Base-by-base conservation (phyloP, 2,797 vertebrate genomes). In the Leptoclinus maculatus region DNA sequence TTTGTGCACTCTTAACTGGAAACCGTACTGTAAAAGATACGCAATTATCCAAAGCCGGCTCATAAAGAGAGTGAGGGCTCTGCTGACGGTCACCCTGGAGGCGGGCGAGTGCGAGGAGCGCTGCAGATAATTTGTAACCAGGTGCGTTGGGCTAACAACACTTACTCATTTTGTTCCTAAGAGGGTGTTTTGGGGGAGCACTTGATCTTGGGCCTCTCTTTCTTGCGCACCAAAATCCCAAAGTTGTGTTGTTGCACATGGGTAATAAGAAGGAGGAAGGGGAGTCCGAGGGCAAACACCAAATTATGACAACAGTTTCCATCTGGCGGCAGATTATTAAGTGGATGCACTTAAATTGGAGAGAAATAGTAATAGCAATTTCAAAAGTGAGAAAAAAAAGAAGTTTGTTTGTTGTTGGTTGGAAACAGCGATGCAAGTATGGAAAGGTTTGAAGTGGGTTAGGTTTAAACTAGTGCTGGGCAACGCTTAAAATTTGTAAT, bases 1-100 rank as follows among this genome's bases (percentile, higher is more conserved):
- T 92, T 90, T 87, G 84, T 76, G 78, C 66, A 66, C 74, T 84
- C 70, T 79, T 57, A 59, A 75, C 54, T 65, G 39, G 70, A 85
- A 85, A 82, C 64, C 45, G 19, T 70, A 76, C 64, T 77, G 80
- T 80, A 82, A 84, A 78, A 73, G 75, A 88, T 69, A 73, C 2
- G 3, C 66, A 78, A 88, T 84, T 85, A 87, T 76, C 63, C 68
- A 79, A 88, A 81, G 58, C 74, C 76, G 62, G 65, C 73, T 83
- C 66, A 54, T 76, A 72, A 76, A 78, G 62, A 70, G 34, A 66
- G 32, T 23, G 41, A 71, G 67, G 23, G 29, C 56, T 68, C 81
- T 43, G 80, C 68, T 57, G 56, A 72, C 29, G 51, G 70, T 76
- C 51, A 57, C 41, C 59, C 63, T 63, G 36, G 45, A 72, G 66